Evolutionary conservation across 2,797 vertebrate species (phyloP), one percentile per base, ranked within the genome.

Genomic region (Argentina silus): DNA sequence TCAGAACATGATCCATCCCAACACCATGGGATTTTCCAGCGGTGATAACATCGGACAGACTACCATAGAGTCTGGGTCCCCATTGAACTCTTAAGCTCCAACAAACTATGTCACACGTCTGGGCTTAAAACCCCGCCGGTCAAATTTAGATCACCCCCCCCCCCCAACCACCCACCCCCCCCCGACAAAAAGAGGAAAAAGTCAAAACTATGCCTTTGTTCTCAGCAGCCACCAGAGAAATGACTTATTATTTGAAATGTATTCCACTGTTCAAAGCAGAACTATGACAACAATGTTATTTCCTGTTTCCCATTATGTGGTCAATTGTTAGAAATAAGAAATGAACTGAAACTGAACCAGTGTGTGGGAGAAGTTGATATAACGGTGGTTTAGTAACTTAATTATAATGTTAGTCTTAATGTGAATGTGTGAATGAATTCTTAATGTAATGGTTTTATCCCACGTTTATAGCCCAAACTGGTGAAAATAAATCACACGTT

Each of bases 81-180:
- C 12, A 11, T 55, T 48, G 81, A 81, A 78, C 21, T 79, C 67
- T 88, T 79, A 88, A 73, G 79, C 76, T 71, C 66, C 0, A 72
- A 71, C 60, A 80, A 82, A 78, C 19, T 9, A 63, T 76, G 75
- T 85, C 83, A 87, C 78, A 82, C 78, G 79, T 80, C 72, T 75
- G 78, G 87, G 82, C 83, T 90, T 86, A 80, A 66, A 27, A 71
- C 27, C 44, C 15, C 70, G 61, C 74, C 17, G 36, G 80, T 74
- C 61, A 19, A 51, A 43, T 75, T 56, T 23, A 11, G 36, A 73
- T 14, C 7, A 67, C 80, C 75, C 71, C 67, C 79, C 73, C 21
- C 70, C 78, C 89, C 87, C 82, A 36, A 36, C 27, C 84, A 85
- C 78, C 78, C 81, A 72, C 64, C 78, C 82, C 70, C 73, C 81